A percentile compares a stretch with the other conserved stretches of the same genome.
phyloP scores from a whole-genome alignment of 1,140 invertebrate species.

The Drosophila suzukii region DNA sequence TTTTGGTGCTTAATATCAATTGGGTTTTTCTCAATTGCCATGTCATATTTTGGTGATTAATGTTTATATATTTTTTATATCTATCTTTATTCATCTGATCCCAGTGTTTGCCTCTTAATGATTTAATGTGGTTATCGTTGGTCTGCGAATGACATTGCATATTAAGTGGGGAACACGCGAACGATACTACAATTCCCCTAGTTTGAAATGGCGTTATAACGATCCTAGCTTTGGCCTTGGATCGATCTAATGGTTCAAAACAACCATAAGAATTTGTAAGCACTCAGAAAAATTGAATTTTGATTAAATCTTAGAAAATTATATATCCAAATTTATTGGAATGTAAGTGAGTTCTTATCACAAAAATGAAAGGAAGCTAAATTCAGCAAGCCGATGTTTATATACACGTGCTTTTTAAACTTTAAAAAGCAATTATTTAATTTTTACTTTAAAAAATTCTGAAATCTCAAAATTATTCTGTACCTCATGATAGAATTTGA shows the following conservation, averaged over 20 bases:
- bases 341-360: too few species aligned
- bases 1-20: not conserved
- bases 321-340: too few species aligned
- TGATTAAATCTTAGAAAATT: too few species aligned
- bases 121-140: conserved; percentile 16
- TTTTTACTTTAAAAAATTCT: too few species aligned
- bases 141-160: conserved; percentile 26
- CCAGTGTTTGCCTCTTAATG: conserved; percentile 19
- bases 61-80: not conserved
- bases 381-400: too few species aligned
- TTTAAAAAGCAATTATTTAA: too few species aligned
- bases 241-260: not conserved
- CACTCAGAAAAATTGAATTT: not conserved
- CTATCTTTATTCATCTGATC: not conserved
- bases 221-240: conserved; percentile 14
- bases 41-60: not conserved
- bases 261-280: not conserved
- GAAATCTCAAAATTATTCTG: too few species aligned
- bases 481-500: too few species aligned
- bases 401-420: too few species aligned
- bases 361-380: too few species aligned
- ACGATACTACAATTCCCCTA: conserved; percentile 7
- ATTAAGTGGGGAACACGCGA: conserved; percentile 18
- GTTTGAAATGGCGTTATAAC: conserved; percentile 7
- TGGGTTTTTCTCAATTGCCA: not conserved